Percentiles rank a stretch among this genome's conserved stretches.
phyloP scores from a whole-genome alignment of 2,888 invertebrate genomes.

The Sminthurinus aureus region DNA sequence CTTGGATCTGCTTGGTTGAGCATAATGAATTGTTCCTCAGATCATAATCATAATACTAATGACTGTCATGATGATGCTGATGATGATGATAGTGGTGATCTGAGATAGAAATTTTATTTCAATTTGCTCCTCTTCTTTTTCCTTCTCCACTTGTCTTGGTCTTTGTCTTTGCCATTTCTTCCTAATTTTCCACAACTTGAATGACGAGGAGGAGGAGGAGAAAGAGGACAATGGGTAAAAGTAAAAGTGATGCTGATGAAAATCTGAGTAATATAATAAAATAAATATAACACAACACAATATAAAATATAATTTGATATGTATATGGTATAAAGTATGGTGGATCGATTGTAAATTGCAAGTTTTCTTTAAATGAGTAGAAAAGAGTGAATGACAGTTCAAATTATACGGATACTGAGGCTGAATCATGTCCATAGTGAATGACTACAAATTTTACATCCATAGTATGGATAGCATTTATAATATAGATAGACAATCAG shows the following conservation, averaged over 20 bases:
- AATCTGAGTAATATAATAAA: too few species aligned
- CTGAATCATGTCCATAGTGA: too few species aligned
- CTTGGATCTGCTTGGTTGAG: conserved; percentile 12
- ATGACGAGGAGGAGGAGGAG: background rate
- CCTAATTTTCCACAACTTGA: background rate
- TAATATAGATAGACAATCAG: background rate
- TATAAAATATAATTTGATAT: background rate
- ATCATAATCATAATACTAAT: background rate
- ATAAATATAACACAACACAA: too few species aligned
- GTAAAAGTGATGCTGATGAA: background rate
- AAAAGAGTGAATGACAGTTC: background rate
- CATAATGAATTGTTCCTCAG: background rate
- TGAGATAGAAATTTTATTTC: background rate
- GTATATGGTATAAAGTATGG: background rate
- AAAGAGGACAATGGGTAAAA: background rate
- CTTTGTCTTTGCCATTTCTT: background rate
- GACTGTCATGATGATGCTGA: background rate
- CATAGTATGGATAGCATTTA: too few species aligned
- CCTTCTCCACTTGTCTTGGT: background rate
- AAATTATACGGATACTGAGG: too few species aligned
- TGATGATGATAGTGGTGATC: background rate
- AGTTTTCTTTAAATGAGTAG: background rate
- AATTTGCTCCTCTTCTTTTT: background rate
- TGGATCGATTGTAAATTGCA: background rate
- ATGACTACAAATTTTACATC: too few species aligned